These are phyloP conservation scores for Parthenolecanium corni DNA, from an alignment of 2,888 invertebrate genomes.

Conservation along the genomic window DNA sequence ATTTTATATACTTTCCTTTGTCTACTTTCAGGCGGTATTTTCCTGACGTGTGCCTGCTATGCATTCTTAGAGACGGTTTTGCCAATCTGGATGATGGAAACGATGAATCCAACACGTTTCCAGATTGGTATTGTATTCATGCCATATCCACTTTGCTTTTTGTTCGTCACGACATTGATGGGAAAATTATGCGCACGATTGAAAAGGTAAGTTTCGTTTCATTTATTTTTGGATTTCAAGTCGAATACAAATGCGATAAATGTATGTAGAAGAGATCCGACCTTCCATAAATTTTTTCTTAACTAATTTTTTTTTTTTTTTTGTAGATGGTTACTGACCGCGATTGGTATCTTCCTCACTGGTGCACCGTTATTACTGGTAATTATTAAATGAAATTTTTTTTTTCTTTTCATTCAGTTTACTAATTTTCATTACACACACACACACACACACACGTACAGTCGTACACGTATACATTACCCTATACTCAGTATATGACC, in stretches of 20 bases:
- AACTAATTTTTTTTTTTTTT: conserved; percentile 13
- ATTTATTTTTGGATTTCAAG: background rate
- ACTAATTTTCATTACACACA: background rate
- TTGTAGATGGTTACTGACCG: conserved; percentile 79
- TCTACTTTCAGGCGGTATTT: background rate
- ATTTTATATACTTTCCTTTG: too few relatives aligned
- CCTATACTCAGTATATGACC: background rate
- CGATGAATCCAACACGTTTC: background rate
- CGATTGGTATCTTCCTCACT: conserved; percentile 85
- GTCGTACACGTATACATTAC: background rate
- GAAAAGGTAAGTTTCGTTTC: background rate
- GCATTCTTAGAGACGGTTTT: background rate
- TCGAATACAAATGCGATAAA: too few relatives aligned
- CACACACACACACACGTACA: too few relatives aligned
- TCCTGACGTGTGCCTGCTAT: background rate
- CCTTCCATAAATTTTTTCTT: too few relatives aligned
- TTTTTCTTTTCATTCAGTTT: too few relatives aligned
- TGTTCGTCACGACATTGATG: too few relatives aligned
- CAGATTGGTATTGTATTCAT: background rate
- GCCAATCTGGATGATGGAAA: background rate
- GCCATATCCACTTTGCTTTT: background rate
- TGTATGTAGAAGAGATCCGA: too few relatives aligned
- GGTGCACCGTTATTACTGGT: conserved; percentile 70
- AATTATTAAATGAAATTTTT: conserved; percentile 2
- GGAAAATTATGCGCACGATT: too few relatives aligned